phyloP scores from a whole-genome alignment of 2,113 vertebrate genomes.

The Thomomys bottae region DNA sequence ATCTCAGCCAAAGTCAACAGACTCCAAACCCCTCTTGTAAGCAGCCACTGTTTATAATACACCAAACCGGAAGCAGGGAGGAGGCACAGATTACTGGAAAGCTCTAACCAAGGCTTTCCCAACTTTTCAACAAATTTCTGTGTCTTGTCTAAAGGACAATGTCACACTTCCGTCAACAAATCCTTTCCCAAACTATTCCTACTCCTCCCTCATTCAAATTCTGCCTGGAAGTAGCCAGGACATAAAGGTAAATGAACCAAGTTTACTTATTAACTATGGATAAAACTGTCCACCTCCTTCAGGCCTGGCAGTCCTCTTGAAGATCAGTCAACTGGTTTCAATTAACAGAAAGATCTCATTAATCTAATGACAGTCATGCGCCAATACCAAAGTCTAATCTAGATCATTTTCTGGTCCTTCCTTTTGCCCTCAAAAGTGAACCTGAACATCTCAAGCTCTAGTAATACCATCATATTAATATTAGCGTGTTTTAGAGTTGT shows the following conservation, averaged over 20 bases:
- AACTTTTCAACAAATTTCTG: slow-evolving; percentile 55
- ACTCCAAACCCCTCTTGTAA: slow-evolving; percentile 51
- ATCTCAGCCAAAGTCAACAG: slow-evolving; percentile 76
- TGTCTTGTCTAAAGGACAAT: slow-evolving; percentile 11
- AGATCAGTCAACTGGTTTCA: not conserved
- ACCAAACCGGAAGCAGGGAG: slow-evolving; percentile 47
- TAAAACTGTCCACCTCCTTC: not conserved
- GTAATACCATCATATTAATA: not conserved
- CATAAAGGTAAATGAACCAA: not conserved
- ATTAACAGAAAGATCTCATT: not conserved
- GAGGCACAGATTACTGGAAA: slow-evolving; percentile 65
- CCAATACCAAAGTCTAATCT: not conserved
- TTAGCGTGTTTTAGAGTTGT: not conserved
- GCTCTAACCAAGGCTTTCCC: slow-evolving; percentile 54
- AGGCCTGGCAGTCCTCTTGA: not conserved
- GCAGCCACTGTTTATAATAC: slow-evolving; percentile 62
- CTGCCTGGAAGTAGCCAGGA: slow-evolving; percentile 32
- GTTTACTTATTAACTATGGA: not conserved
- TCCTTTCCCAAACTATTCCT: slow-evolving; percentile 30
- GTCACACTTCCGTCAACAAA: slow-evolving; percentile 43
- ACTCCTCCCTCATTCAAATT: not conserved
- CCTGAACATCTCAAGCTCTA: not conserved
- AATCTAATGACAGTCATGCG: not conserved
- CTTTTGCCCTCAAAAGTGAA: slow-evolving; percentile 6
- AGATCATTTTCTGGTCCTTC: not conserved